phyloP scores from a whole-genome alignment of 2,113 vertebrate genomes.

The Ploceus nigricollis region DNA sequence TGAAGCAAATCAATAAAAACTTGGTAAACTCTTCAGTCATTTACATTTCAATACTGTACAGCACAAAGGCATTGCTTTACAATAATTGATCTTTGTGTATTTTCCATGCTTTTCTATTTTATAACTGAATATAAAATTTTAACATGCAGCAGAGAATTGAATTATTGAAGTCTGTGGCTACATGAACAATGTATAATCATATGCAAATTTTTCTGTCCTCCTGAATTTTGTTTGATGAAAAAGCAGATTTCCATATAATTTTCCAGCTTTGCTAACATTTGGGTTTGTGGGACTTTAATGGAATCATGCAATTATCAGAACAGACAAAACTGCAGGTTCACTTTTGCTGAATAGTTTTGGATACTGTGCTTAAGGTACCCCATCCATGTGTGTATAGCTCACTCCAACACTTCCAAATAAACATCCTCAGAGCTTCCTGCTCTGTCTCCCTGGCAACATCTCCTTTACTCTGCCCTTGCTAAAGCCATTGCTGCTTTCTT shows the following conservation, averaged over 20 bases:
- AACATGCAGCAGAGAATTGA: rapidly evolving
- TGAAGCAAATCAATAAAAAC: neutral
- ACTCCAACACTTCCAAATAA: neutral
- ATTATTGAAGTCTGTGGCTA: neutral
- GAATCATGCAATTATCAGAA: neutral
- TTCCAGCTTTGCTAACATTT: neutral
- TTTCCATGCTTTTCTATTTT: neutral
- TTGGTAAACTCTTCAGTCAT: neutral
- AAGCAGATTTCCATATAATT: neutral
- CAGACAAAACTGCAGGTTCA: neutral
- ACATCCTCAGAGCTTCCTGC: neutral
- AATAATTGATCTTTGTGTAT: neutral
- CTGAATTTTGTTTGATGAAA: neutral
- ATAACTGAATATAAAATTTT: neutral
- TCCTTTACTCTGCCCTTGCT: neutral
- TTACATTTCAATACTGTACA: neutral
- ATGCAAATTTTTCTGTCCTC: neutral
- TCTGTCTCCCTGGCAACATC: neutral
- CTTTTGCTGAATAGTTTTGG: neutral
- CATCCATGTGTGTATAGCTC: rapidly evolving
- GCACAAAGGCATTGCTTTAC: neutral
- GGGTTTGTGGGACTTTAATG: neutral
- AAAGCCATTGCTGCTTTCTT: neutral
- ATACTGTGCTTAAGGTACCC: neutral
- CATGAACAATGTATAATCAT: neutral